Conservation (phyloP, 2,797 vertebrate genomes). For the Tapera naevia region DNA sequence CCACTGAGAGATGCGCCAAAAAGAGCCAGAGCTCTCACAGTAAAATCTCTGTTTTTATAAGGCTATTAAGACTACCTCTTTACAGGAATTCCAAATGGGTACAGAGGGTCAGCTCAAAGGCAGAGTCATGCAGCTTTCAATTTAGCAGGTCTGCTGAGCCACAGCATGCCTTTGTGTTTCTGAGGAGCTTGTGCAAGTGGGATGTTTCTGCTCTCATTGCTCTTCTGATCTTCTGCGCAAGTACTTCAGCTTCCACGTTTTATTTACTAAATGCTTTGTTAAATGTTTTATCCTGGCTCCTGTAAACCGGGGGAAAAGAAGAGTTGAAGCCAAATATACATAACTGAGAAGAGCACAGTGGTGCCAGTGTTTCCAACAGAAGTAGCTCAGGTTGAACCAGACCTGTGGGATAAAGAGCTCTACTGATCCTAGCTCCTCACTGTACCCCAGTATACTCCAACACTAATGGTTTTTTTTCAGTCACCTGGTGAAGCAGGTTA, state of each 20-base stretch:
- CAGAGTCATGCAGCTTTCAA: not conserved
- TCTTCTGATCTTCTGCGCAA: not conserved
- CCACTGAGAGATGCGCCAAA: not conserved
- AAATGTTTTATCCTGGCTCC: not conserved
- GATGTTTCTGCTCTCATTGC: not conserved
- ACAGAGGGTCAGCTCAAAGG: not conserved
- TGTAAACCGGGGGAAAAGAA: not conserved
- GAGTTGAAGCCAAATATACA: fast-evolving
- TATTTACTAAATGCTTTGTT: not conserved
- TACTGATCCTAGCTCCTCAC: not conserved
- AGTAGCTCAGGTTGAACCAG: not conserved
- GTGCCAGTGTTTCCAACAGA: not conserved
- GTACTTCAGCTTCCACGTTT: not conserved
- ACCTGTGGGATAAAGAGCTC: not conserved
- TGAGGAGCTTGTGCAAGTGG: not conserved
- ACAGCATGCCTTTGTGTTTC: not conserved
- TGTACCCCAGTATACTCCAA: not conserved
- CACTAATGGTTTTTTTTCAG: not conserved
- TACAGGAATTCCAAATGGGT: not conserved
- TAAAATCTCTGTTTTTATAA: not conserved
- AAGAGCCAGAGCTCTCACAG: not conserved
- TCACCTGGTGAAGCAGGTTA: not conserved
- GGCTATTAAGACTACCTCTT: not conserved
- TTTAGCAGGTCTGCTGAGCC: not conserved
- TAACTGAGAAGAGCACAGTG: not conserved